Evolutionary conservation across 2,113 vertebrate species (phyloP), one percentile per base, ranked within the genome.

Genomic region (Phoxinus phoxinus): DNA sequence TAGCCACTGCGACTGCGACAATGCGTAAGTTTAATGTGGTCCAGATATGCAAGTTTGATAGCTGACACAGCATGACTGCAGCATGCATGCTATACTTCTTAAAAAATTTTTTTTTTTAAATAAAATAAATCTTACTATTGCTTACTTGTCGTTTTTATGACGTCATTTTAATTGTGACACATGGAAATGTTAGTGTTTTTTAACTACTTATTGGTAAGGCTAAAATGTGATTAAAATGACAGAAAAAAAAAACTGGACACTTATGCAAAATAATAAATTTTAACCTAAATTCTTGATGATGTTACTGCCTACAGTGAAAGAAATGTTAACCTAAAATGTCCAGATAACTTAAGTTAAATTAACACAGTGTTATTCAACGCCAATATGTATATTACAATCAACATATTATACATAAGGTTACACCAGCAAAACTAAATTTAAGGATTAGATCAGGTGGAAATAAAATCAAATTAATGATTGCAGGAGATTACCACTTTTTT

Each of bases 1-100:
- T 91, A 96, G 94, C 90, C 96, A 97, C 89, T 99, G 98, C 1
- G 94, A 97, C 93, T 99, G 98, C 0, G 97, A 99, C 84, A 92
- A 80, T 37, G 84, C 92, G 98, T 99, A 91, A 95, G 95, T 92
- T 3, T 10, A n/a, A 3, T 19, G 46, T 25, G 19, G 9, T 53
- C 13, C n/a, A 58, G 37, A 35, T 69, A 3, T 53, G 3, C 5
- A 17, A 21, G 21, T 37, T n/a, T 61, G 82, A 73, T 56, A 6
- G 10, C 5, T 30, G 51, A 58, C 30, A 58, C n/a, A n/a, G n/a
- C n/a, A n/a, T n/a, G n/a, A n/a, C n/a, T 37, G 53, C 11, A 21
- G 63, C 67, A 35, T 23, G 17, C 21, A 69, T 69, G 46, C 6
- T 9, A 25, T 74, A 30, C 56, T 61, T 44, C 12, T 6, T 6